Evolutionary conservation across 2,797 vertebrate genomes (phyloP).

Genomic region (Sebastes melanostomus): DNA sequence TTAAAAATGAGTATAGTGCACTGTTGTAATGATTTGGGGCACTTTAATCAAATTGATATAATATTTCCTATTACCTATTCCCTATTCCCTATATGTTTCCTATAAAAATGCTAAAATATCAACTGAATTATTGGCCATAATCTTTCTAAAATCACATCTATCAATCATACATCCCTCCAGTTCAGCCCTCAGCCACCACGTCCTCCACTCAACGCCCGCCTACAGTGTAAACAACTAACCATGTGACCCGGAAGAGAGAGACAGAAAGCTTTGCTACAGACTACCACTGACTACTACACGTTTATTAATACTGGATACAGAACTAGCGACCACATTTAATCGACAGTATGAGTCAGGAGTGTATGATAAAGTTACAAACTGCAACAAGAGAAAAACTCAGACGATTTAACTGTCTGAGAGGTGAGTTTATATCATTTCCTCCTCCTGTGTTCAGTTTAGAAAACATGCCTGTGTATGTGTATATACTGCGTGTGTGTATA

Average conservation of each 20-base stretch:
- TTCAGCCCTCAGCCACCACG: not conserved
- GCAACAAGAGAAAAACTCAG: constrained; percentile 73
- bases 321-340: not conserved
- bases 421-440: constrained; percentile 53
- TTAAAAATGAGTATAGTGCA: no score
- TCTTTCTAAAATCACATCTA: not conserved
- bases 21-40: not conserved
- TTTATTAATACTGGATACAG: not conserved
- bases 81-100: not conserved
- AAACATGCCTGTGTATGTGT: not conserved
- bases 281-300: not conserved
- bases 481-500: no score
- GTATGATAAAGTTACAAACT: constrained; percentile 44
- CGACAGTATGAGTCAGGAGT: constrained; percentile 49
- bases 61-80: no score
- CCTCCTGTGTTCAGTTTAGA: not conserved
- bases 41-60: not conserved
- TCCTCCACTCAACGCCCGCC: not conserved
- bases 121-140: not conserved
- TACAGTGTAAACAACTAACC: not conserved
- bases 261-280: not conserved
- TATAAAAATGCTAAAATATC: not conserved
- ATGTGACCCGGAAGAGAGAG: constrained; percentile 65
- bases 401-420: constrained; percentile 72
- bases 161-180: not conserved